Base-by-base conservation (phyloP, 1,140 invertebrate genomes). In the Magallana gigas region DNA sequence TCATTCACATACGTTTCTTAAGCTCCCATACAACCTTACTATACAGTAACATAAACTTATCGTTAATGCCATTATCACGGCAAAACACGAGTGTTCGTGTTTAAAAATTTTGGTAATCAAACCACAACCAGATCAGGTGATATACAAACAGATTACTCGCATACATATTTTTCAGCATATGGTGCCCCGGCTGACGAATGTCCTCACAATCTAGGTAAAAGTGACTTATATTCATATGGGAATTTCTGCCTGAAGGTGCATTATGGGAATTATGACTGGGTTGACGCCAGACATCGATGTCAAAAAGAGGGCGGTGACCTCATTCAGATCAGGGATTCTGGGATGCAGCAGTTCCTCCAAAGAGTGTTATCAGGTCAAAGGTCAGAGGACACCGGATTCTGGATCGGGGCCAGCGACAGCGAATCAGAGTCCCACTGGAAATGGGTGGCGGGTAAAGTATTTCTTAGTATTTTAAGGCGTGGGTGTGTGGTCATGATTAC, bases 341-440 rank as follows among this genome's bases (percentile, higher is more conserved):
- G 64, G 6, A 91, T 87, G 58, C 88, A 91, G 85, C 85, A 87
- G 0, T 93, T 91, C 62, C n/a, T 92, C 11, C 60, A 89, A 23
- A 60, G 57, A 6, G 64, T 83, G 6, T 64, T 93, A 29, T 48
- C n/a, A 14, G 8, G n/a, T 5, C 64, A 89, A 14, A 84, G 68
- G 8, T 92, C 90, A 90, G 76, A 85, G 8, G 8, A 84, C 16
- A 87, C 89, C 14, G 90, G 91, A 6, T 23, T 92, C 6, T 92
- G 91, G 92, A 88, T 92, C 85, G 92, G 92, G 16, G 90, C 90
- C 0, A 88, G 87, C 6, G 92, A 93, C 83, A 85, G 62, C n/a
- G 18, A 83, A 6, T 71, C 86, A 6, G 92, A 93, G 36, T 89
- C 88, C 80, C 14, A 85, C 8, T 93, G 92, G 92, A 23, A 85